phyloP scores from a whole-genome alignment of 2,888 invertebrate genomes.

The Epinotia bilunana region DNA sequence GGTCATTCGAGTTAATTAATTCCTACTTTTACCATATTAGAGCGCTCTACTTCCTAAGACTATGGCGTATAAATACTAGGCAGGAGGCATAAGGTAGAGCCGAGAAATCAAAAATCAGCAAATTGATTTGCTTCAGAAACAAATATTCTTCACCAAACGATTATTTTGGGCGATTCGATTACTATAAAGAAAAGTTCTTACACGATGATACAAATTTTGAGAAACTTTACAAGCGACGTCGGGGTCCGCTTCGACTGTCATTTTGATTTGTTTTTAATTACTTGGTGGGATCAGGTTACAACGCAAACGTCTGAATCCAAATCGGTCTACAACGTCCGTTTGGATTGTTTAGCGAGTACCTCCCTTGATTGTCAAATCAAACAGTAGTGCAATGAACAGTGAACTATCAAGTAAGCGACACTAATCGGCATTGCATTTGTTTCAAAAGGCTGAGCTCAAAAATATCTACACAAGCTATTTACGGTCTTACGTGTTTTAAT shows the following conservation, averaged over 20 bases:
- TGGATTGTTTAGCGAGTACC: not conserved
- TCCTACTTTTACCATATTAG: not conserved
- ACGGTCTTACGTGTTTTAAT: not conserved
- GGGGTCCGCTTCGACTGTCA: no score
- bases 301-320: not conserved
- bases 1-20: constrained; percentile 13
- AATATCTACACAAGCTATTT: no score
- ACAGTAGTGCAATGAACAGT: not conserved
- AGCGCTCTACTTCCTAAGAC: not conserved
- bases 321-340: not conserved
- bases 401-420: not conserved
- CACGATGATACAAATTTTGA: not conserved
- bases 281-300: not conserved
- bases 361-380: not conserved
- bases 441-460: not conserved
- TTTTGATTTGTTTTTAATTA: not conserved
- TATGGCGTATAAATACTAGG: not conserved
- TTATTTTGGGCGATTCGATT: not conserved
- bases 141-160: not conserved
- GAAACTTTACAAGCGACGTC: not conserved
- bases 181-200: not conserved
- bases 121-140: not conserved
- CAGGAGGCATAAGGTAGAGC: not conserved
- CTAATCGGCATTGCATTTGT: no score
- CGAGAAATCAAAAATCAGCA: no score